Percentiles rank a stretch among this genome's conserved stretches.
Conservation (phyloP, 1,140 invertebrate species). For the Drosophila seguyi region DNA sequence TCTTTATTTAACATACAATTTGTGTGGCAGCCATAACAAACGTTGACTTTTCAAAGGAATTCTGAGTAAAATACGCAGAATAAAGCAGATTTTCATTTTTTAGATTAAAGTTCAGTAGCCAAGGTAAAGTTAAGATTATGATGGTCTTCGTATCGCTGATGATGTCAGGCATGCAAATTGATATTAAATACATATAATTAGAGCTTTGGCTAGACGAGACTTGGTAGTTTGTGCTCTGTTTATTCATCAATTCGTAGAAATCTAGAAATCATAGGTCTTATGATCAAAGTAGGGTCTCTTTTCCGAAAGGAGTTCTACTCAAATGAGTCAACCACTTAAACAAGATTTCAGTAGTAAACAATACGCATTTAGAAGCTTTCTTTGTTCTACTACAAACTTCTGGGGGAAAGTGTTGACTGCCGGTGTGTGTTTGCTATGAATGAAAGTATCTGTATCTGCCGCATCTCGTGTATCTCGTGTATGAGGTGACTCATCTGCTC, state of each 20-base stretch:
- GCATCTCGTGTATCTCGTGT: slow-evolving; percentile 4
- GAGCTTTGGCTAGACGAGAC: slow-evolving; percentile 1
- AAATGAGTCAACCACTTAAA: slow-evolving; percentile 9
- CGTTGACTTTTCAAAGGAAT: slow-evolving; percentile 12
- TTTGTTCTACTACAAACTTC: background rate
- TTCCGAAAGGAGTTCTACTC: background rate
- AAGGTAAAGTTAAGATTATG: slow-evolving; percentile 10
- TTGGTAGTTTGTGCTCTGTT: background rate
- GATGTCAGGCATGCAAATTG: slow-evolving; percentile 38
- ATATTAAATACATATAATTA: slow-evolving; percentile 14
- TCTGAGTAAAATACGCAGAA: slow-evolving; percentile 7
- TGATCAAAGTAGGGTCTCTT: background rate
- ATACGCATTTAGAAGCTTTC: slow-evolving; percentile 10
- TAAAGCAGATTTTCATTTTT: slow-evolving; percentile 13
- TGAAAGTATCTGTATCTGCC: slow-evolving; percentile 22
- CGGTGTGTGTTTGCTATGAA: background rate
- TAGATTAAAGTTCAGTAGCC: slow-evolving; percentile 25
- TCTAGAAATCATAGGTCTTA: background rate
- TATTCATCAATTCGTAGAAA: slow-evolving; percentile 4
- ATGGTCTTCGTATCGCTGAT: background rate
- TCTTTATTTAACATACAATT: slow-evolving; percentile 18
- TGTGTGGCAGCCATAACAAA: background rate
- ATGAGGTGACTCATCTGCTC: slow-evolving; percentile 24
- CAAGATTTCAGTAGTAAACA: slow-evolving; percentile 8
- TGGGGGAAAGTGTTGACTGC: slow-evolving; percentile 13